These are phyloP conservation scores for Rutpela maculata DNA, from an alignment of 2,888 invertebrate genomes.

Conservation along the genomic window DNA sequence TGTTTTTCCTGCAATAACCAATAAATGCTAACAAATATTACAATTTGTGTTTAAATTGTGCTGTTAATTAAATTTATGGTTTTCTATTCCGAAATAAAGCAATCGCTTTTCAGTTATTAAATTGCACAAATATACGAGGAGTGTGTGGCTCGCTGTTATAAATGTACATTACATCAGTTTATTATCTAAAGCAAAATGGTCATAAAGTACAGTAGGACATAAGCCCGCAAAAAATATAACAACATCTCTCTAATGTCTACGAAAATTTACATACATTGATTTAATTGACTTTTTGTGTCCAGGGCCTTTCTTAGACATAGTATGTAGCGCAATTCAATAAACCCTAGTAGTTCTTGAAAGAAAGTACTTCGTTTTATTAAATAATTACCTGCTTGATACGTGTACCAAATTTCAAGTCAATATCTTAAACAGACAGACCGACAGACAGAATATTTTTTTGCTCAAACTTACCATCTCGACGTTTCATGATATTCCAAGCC, in stretches of 20 bases:
- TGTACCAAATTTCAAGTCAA: too few species aligned
- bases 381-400: too few species aligned
- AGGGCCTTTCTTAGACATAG: too few species aligned
- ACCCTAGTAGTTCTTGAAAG: too few species aligned
- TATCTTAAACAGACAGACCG: too few species aligned
- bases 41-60: conserved; percentile 44
- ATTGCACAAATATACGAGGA: conserved; percentile 80
- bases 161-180: conserved; percentile 52
- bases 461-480: too few species aligned
- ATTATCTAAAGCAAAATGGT: conserved; percentile 55
- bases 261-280: conserved; percentile 13
- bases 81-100: conserved; percentile 65
- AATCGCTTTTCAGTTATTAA: conserved; percentile 81
- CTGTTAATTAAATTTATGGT: conserved; percentile 65
- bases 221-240: conserved; percentile 35
- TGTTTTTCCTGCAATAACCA: conserved; percentile 40
- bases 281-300: too few species aligned
- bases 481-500: too few species aligned
- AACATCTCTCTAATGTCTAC: conserved; percentile 8
- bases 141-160: conserved; percentile 64
- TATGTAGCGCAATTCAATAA: too few species aligned
- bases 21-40: conserved; percentile 43
- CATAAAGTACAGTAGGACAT: conserved; percentile 49
- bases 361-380: too few species aligned
- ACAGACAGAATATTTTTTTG: too few species aligned